Percentiles rank a stretch among this genome's conserved stretches.
phyloP scores from a whole-genome alignment of 2,797 vertebrate genomes.

The Saxicola maurus region DNA sequence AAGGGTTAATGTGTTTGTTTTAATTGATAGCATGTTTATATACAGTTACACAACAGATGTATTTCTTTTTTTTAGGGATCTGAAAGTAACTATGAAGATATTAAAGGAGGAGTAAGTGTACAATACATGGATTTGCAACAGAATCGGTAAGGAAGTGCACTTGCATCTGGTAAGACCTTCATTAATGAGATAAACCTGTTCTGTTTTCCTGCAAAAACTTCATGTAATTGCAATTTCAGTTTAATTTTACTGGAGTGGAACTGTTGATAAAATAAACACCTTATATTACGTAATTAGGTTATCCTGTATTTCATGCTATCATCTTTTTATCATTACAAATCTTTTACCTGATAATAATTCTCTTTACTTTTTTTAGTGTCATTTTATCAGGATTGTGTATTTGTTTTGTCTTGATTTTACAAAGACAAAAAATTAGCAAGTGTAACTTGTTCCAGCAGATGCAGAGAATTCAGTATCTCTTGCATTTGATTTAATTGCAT shows the following conservation, averaged over 20 bases:
- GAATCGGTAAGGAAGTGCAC: slow-evolving; percentile 79
- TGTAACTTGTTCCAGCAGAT: neutral
- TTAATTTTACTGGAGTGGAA: neutral
- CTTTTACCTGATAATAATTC: neutral
- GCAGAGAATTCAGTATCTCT: neutral
- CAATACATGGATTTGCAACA: slow-evolving; percentile 88
- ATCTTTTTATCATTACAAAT: neutral
- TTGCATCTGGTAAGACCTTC: neutral
- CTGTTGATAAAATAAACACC: neutral
- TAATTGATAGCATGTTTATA: neutral
- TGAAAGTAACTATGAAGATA: slow-evolving; percentile 89
- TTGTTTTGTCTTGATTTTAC: neutral
- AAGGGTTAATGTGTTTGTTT: neutral
- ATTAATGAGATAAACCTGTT: neutral
- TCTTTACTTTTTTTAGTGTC: neutral
- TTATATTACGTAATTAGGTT: neutral
- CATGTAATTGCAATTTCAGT: neutral
- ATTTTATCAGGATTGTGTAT: neutral
- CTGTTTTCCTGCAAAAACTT: neutral
- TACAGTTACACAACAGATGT: neutral
- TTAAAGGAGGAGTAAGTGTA: slow-evolving; percentile 87
- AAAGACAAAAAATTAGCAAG: neutral
- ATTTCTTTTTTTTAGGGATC: slow-evolving; percentile 79
- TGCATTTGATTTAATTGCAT: neutral
- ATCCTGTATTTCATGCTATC: neutral